Evolutionary conservation across 2,113 vertebrate species (phyloP).

Genomic region (Todiramphus chloris): DNA sequence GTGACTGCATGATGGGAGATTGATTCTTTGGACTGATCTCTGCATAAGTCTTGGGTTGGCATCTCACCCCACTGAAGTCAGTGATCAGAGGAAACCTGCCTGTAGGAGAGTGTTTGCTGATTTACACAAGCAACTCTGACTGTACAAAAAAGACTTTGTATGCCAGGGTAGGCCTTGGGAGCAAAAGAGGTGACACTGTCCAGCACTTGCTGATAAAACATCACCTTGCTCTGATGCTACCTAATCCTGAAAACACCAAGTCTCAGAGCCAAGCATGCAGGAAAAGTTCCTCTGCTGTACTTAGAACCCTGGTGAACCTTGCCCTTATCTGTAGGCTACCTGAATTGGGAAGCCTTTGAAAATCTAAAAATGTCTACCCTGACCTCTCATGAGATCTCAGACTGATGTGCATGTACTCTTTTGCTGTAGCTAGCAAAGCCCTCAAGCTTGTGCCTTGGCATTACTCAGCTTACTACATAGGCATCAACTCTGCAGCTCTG

Average conservation of each 20-base stretch:
- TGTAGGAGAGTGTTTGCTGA: not conserved
- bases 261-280: not conserved
- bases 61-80: not conserved
- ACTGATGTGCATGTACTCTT: not conserved
- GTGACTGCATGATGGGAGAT: not conserved
- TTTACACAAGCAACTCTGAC: not conserved
- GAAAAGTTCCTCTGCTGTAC: not conserved
- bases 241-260: not conserved
- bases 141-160: not conserved
- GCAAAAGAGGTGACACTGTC: not conserved
- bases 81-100: not conserved
- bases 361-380: not conserved
- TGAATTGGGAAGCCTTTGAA: not conserved
- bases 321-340: not conserved
- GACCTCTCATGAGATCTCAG: not conserved
- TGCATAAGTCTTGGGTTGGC: not conserved
- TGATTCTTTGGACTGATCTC: not conserved
- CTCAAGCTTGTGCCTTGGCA: not conserved
- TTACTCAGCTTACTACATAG: not conserved
- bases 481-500: not conserved
- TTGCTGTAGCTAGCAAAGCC: not conserved
- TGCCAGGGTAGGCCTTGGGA: not conserved
- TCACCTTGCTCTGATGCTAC: not conserved
- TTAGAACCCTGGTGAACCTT: not conserved
- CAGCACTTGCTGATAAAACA: not conserved